Evolutionary conservation across 2,113 vertebrate genomes (phyloP).

Genomic region (Otus sunia): DNA sequence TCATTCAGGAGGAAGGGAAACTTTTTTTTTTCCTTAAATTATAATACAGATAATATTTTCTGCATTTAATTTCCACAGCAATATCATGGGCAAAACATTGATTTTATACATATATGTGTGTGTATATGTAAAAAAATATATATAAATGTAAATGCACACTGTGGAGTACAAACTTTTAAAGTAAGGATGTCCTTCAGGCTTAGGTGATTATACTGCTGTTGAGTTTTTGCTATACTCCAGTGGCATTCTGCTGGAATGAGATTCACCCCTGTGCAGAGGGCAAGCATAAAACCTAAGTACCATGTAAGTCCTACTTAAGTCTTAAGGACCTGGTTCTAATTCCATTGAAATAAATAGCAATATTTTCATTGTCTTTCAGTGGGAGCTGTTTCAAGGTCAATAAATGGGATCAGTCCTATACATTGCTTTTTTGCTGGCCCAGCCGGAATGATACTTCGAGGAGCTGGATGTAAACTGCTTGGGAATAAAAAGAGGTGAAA

Average conservation of each 20-base stretch:
- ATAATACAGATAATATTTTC: not conserved
- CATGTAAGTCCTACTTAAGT: conserved; percentile 43
- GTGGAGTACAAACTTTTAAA: not conserved
- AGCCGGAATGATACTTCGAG: not conserved
- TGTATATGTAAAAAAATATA: not conserved
- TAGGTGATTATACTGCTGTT: conserved; percentile 45
- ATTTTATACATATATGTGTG: not conserved
- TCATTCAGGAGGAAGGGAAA: not conserved
- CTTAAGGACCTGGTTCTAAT: conserved; percentile 21
- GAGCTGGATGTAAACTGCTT: not conserved
- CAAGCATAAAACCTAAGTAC: conserved; percentile 60
- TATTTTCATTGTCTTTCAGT: conserved; percentile 7
- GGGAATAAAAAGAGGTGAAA: not conserved
- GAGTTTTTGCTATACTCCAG: conserved; percentile 53
- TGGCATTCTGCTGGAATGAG: conserved; percentile 45
- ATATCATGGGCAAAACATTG: not conserved
- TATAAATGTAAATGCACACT: not conserved
- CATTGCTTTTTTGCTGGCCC: not conserved
- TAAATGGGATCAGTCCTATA: not conserved
- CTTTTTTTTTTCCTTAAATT: not conserved
- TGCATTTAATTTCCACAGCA: conserved; percentile 11
- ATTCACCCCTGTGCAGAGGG: conserved; percentile 40
- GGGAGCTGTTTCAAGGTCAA: conserved; percentile 8
- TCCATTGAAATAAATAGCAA: conserved; percentile 40
- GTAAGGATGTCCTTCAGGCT: conserved; percentile 49